Percentiles rank a stretch among this genome's conserved stretches.
phyloP scores from a whole-genome alignment of 2,888 invertebrate genomes.

The Toxonevra muliebris region DNA sequence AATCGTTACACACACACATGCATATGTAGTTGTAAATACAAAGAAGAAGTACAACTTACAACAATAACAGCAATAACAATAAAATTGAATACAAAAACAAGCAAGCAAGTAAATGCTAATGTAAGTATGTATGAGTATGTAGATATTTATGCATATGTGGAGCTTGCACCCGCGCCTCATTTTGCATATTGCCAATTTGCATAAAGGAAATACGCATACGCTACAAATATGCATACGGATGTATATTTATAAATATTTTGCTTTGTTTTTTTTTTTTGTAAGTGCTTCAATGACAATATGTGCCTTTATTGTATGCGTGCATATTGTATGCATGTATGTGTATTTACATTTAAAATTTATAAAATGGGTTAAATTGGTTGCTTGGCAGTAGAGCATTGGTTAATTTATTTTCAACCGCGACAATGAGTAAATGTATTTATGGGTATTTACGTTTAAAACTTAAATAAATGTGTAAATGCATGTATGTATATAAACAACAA shows the following conservation, averaged over 20 bases:
- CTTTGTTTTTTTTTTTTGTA: no score
- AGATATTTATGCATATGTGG: not conserved
- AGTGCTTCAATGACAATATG: no score
- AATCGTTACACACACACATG: slow-evolving; percentile 31
- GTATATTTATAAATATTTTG: no score
- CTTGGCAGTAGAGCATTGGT: slow-evolving; percentile 44
- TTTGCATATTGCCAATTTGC: no score
- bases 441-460: not conserved
- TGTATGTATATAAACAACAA: not conserved
- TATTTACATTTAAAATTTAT: slow-evolving; percentile 1
- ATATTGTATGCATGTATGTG: no score
- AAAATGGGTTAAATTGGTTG: slow-evolving; percentile 25
- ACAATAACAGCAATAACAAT: not conserved
- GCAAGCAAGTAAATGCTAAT: not conserved
- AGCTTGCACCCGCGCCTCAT: not conserved
- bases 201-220: no score
- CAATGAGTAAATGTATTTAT: slow-evolving; percentile 2
- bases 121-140: not conserved
- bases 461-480: not conserved
- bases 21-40: slow-evolving; percentile 9
- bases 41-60: not conserved
- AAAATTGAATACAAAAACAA: not conserved
- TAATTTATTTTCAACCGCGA: slow-evolving; percentile 50
- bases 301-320: no score
- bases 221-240: no score